These are phyloP conservation scores for Tanypteryx hageni DNA, from an alignment of 2,888 invertebrate species.

Conservation along the genomic window DNA sequence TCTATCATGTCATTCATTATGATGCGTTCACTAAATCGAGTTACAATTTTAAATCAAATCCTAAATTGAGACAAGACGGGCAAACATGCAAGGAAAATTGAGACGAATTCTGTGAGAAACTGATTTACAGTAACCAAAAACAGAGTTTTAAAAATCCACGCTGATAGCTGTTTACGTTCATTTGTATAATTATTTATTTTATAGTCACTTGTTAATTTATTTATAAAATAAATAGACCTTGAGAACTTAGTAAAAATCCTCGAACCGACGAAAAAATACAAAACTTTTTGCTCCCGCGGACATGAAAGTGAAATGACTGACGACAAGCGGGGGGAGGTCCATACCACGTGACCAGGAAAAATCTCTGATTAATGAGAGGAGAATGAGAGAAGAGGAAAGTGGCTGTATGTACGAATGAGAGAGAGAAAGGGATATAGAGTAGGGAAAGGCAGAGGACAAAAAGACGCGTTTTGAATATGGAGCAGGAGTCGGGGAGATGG, in stretches of 20 bases:
- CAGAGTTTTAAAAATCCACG: no score
- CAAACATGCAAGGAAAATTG: no score
- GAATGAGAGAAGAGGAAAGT: background rate
- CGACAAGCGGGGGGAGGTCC: background rate
- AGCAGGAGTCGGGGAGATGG: conserved; percentile 5
- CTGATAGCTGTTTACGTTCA: no score
- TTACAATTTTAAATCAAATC: no score
- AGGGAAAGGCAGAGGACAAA: background rate
- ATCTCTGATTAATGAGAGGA: background rate
- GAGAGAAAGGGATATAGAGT: background rate
- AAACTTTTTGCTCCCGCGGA: background rate
- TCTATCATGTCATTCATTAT: no score
- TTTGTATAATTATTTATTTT: no score
- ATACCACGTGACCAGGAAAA: background rate
- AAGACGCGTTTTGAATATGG: conserved; percentile 29
- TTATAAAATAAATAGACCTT: no score
- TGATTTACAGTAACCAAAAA: no score
- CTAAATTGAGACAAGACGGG: no score
- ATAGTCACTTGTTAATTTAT: no score
- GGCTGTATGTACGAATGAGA: background rate
- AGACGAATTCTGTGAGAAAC: no score
- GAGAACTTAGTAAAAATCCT: background rate
- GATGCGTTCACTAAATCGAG: no score
- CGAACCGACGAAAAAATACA: background rate
- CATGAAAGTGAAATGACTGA: background rate